A percentile compares a stretch with the other conserved stretches of the same genome.
These are phyloP conservation scores for Arrhamphus sclerolepis DNA, from an alignment of 2,797 vertebrate genomes.

Conservation along the genomic window DNA sequence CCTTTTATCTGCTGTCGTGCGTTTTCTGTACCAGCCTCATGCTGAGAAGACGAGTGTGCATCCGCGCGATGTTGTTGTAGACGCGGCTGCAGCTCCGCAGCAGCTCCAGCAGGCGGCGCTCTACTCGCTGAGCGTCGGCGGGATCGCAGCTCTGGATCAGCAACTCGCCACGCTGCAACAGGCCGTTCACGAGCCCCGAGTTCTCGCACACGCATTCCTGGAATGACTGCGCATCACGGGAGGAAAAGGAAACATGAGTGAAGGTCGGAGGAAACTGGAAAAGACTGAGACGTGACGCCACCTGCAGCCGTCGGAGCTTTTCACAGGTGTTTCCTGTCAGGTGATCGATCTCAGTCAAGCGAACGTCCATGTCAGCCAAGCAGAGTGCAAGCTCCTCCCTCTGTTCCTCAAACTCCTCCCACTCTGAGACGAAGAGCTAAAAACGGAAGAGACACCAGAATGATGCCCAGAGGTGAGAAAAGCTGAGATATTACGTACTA, in stretches of 20 bases:
- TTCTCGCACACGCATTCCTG: constrained; percentile 80
- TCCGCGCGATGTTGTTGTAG: constrained; percentile 75
- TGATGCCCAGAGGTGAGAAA: too few relatives aligned
- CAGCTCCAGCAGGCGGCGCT: constrained; percentile 80
- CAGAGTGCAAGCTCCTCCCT: constrained; percentile 79
- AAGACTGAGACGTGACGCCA: constrained; percentile 40
- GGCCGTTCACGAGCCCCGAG: constrained; percentile 70
- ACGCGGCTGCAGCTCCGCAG: constrained; percentile 77
- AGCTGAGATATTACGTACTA: too few relatives aligned
- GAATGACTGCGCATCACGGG: constrained; percentile 67
- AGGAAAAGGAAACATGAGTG: too few relatives aligned
- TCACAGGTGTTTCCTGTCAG: constrained; percentile 74
- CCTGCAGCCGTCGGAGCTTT: constrained; percentile 83
- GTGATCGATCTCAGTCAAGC: constrained; percentile 79
- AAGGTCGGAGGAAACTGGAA: too few relatives aligned
- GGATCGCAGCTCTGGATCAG: constrained; percentile 80
- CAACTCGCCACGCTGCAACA: constrained; percentile 79
- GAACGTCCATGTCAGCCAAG: constrained; percentile 81
- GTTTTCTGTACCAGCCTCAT: constrained; percentile 81
- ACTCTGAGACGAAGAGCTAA: constrained; percentile 76
- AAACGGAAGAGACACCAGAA: background rate
- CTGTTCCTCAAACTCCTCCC: constrained; percentile 82
- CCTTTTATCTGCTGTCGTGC: too few relatives aligned
- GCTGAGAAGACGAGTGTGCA: constrained; percentile 85
- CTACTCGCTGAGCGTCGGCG: constrained; percentile 69